Conservation (phyloP, 2,113 vertebrate species). For the Connochaetes taurinus region DNA sequence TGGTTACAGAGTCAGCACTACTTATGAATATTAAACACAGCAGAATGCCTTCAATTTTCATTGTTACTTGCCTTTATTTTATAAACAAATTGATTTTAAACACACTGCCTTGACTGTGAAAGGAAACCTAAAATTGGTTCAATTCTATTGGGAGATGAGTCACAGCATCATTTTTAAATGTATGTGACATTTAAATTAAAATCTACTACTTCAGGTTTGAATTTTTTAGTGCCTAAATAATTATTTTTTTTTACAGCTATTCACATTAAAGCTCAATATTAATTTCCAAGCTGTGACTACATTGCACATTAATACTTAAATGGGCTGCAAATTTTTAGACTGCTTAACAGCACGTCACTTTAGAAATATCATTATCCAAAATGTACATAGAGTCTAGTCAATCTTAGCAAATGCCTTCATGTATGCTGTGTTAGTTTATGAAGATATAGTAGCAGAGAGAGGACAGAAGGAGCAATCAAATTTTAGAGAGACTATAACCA, state of each 20-base stretch:
- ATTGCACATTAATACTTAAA: constrained; percentile 23
- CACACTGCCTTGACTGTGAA: background rate
- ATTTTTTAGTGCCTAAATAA: background rate
- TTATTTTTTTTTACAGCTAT: background rate
- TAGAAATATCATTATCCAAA: constrained; percentile 29
- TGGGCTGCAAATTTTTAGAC: constrained; percentile 8
- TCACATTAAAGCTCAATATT: constrained; percentile 5
- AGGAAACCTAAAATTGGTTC: background rate
- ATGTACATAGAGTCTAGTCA: background rate
- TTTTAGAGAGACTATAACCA: constrained; percentile 39
- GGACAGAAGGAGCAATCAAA: constrained; percentile 18
- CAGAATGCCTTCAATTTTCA: background rate
- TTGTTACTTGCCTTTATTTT: background rate
- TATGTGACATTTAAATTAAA: constrained; percentile 48
- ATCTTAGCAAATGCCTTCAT: constrained; percentile 8
- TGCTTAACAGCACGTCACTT: background rate
- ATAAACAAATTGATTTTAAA: constrained; percentile 20
- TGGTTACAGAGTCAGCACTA: background rate
- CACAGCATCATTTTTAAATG: constrained; percentile 22
- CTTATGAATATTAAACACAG: background rate
- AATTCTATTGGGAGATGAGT: background rate
- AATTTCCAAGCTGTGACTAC: constrained; percentile 17
- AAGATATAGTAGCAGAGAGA: background rate
- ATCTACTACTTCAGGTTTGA: background rate
- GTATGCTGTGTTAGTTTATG: constrained; percentile 5